Percentiles rank a stretch among this genome's conserved stretches.
phyloP scores from a whole-genome alignment of 2,113 vertebrate genomes.

The Etia nguti region DNA sequence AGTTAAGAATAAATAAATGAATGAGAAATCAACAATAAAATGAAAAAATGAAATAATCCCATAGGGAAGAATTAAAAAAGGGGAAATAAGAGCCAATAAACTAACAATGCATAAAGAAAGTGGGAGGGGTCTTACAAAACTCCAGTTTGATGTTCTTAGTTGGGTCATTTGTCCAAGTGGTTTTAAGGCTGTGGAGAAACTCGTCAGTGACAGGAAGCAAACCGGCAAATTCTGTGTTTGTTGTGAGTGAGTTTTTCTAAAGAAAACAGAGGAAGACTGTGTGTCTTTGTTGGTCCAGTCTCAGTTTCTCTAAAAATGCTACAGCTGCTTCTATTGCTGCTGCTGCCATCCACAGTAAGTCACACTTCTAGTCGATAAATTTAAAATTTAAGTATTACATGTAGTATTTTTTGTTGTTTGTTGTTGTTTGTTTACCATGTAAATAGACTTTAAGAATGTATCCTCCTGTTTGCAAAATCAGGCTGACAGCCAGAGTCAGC shows the following conservation, averaged over 20 bases:
- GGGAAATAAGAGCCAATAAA: not conserved
- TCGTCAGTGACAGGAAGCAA: not conserved
- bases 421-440: not conserved
- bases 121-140: not conserved
- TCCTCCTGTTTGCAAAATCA: not conserved
- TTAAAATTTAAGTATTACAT: rapidly evolving
- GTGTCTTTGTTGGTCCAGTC: not conserved
- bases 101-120: not conserved
- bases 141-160: not conserved
- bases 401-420: not conserved
- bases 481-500: not conserved
- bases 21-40: not conserved
- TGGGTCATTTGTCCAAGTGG: not conserved
- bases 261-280: not conserved
- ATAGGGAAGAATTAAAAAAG: not conserved
- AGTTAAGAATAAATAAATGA: not conserved
- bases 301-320: not conserved
- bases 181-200: not conserved
- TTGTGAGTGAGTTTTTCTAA: not conserved
- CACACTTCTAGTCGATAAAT: not conserved
- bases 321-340: not conserved
- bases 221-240: not conserved
- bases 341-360: not conserved
- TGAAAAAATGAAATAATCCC: rapidly evolving
- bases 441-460: not conserved